These are phyloP conservation scores for Noctua comes DNA, from an alignment of 2,888 invertebrate species.

Conservation along the genomic window DNA sequence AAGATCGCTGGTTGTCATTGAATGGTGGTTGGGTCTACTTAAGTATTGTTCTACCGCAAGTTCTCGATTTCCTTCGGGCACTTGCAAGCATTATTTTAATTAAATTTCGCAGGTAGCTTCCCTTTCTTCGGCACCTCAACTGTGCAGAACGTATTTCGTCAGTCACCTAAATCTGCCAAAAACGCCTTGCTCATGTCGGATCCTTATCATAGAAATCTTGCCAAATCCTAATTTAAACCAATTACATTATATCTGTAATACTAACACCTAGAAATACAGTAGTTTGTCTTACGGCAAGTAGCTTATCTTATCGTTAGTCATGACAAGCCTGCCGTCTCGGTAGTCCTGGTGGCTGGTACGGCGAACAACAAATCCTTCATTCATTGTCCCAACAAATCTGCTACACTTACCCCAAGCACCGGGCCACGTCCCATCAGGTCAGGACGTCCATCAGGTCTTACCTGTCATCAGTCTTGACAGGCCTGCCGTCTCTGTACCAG, in stretches of 20 bases:
- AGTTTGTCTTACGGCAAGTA: no score
- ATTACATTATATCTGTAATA: background rate
- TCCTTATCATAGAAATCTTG: background rate
- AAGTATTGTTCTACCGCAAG: background rate
- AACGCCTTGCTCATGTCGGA: background rate
- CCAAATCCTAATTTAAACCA: background rate
- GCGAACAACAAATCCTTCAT: background rate
- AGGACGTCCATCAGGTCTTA: conserved; percentile 46
- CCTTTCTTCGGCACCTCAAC: background rate
- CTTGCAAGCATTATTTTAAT: background rate
- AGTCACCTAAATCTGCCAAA: background rate
- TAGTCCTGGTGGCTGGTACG: background rate
- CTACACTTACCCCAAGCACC: background rate
- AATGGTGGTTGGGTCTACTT: background rate
- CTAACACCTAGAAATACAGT: background rate
- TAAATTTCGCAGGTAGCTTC: background rate
- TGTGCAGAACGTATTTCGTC: background rate
- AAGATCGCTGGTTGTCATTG: background rate
- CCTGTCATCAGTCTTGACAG: conserved; percentile 87
- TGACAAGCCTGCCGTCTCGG: background rate
- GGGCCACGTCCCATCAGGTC: background rate
- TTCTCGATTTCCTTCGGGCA: background rate
- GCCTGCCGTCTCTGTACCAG: conserved; percentile 92
- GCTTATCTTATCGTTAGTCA: background rate
- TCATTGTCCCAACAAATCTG: background rate